Base-by-base conservation (phyloP, 1,140 invertebrate species). In the Drosophila funebris region DNA sequence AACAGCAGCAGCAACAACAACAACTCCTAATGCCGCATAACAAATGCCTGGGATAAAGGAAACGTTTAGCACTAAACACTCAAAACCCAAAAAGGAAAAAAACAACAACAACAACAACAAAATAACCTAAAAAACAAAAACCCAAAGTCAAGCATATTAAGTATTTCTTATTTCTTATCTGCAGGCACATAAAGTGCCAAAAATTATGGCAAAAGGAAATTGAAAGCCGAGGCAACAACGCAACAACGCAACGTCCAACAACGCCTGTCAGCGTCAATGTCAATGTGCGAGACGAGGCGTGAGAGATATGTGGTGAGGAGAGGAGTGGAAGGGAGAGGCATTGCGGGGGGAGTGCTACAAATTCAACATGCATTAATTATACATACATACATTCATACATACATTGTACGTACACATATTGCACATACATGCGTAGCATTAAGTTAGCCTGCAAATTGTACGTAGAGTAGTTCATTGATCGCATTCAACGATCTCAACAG, bases 161-260 rank as follows among this genome's bases (percentile, higher is more conserved):
- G 48, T 33, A 54, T 66, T 60, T 80, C 81, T 85, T 33, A 54
- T 66, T 60, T 80, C 81, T 85, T 84, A 84, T 84, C 81, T 85
- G 56, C 58, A 33, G 57, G 67, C 54, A 73, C 74, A 85, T 85
- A 87, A 85, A 85, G 78, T 85, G 82, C 81, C 81, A 84, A 84
- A 84, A 84, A 85, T 87, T 87, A 84, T 84, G 81, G 82, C 81
- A 71, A 84, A 62, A 87, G 81, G 81, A 87, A 84, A 81, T 76
- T 73, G 70, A 41, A 68, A 67, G 18, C 53, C 53, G 43, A 41
- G 46, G 24, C 52, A 24, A 33, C 33, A 33, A 58, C 39, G 24
- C 54, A 22, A 58, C 27, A 24, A 18, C 37, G 24, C 43, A 11
- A 36, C 22, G 1, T 14, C 37, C 37, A 39, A 4, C 16, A 22